These are phyloP conservation scores for Conus ventricosus DNA, from an alignment of 1,140 invertebrate genomes.

Conservation along the genomic window DNA sequence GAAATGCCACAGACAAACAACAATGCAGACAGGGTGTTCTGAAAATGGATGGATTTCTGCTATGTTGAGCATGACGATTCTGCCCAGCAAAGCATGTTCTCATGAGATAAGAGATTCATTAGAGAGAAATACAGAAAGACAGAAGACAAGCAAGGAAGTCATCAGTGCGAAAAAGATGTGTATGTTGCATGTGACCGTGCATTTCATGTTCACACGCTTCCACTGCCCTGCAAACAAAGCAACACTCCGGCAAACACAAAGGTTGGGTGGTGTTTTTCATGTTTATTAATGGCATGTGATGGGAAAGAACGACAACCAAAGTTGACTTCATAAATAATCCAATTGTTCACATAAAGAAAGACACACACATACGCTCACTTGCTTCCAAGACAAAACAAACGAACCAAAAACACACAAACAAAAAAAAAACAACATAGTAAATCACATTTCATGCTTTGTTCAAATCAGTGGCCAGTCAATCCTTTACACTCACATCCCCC, in stretches of 20 bases:
- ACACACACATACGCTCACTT: neutral
- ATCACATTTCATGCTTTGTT: slow-evolving; percentile 1
- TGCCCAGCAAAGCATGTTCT: too few species aligned
- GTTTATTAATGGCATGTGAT: slow-evolving; percentile 15
- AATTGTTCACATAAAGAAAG: slow-evolving; percentile 2
- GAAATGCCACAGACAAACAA: neutral
- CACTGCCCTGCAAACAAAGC: neutral
- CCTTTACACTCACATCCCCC: neutral
- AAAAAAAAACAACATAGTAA: neutral
- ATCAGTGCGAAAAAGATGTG: neutral
- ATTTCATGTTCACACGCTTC: neutral
- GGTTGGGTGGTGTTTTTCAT: slow-evolving; percentile 1
- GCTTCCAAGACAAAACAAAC: neutral
- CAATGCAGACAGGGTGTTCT: neutral
- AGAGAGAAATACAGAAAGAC: too few species aligned
- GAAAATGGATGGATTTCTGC: neutral
- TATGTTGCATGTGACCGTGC: neutral
- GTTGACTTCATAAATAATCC: slow-evolving; percentile 3
- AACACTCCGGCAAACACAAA: neutral
- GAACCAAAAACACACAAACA: neutral
- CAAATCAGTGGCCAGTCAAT: neutral
- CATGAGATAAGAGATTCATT: too few species aligned
- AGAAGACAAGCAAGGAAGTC: too few species aligned
- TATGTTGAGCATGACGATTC: too few species aligned
- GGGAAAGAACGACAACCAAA: slow-evolving; percentile 22